phyloP scores from a whole-genome alignment of 2,797 vertebrate species.

The Pantherophis vulpinus region DNA sequence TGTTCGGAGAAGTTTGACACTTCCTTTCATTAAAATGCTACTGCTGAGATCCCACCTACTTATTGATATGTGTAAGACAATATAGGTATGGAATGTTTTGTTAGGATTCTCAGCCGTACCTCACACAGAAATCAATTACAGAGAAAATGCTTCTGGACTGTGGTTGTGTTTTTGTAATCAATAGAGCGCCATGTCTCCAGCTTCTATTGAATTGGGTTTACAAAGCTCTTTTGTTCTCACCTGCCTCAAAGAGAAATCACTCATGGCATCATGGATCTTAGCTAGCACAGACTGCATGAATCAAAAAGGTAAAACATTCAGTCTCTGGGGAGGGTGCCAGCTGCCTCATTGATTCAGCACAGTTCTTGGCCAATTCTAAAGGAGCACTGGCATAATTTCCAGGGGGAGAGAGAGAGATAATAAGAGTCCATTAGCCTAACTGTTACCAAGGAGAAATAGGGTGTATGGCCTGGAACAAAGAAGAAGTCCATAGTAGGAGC shows the following conservation, averaged over 20 bases:
- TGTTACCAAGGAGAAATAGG: slow-evolving; percentile 71
- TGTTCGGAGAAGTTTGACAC: slow-evolving; percentile 45
- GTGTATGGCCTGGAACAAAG: slow-evolving; percentile 76
- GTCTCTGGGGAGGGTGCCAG: slow-evolving; percentile 70
- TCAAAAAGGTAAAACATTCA: slow-evolving; percentile 72
- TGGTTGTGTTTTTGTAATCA: slow-evolving; percentile 65
- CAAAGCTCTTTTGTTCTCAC: slow-evolving; percentile 77
- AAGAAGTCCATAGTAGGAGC: slow-evolving; percentile 59
- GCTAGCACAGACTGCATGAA: slow-evolving; percentile 64
- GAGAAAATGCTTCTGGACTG: slow-evolving; percentile 63
- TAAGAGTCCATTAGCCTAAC: slow-evolving; percentile 67
- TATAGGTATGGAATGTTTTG: slow-evolving; percentile 23
- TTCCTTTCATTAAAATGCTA: slow-evolving; percentile 48
- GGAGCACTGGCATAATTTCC: slow-evolving; percentile 68
- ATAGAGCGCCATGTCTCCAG: slow-evolving; percentile 59
- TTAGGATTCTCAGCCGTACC: slow-evolving; percentile 45
- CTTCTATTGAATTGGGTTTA: slow-evolving; percentile 73
- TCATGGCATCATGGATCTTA: slow-evolving; percentile 67
- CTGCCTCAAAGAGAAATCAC: slow-evolving; percentile 74
- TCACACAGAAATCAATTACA: slow-evolving; percentile 63
- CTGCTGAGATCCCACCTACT: slow-evolving; percentile 42
- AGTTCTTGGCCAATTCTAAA: slow-evolving; percentile 67
- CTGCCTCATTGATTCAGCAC: slow-evolving; percentile 75
- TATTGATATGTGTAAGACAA: slow-evolving; percentile 51
- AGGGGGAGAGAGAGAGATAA: slow-evolving; percentile 66